Base-by-base conservation (phyloP, 2,888 invertebrate genomes). In the Nasonovia ribisnigri region DNA sequence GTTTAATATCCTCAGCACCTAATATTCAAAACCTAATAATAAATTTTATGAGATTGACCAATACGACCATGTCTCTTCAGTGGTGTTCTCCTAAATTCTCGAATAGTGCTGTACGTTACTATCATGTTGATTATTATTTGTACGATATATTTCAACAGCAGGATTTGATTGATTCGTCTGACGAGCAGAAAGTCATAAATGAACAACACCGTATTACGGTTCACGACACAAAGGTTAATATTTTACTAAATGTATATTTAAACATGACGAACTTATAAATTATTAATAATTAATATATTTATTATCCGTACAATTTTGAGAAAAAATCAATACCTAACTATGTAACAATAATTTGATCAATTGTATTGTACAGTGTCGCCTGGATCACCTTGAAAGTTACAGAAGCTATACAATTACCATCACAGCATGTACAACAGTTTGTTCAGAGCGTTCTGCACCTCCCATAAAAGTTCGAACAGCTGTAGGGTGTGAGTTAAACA, bases 21-120 rank as follows among this genome's bases (percentile, higher is more conserved):
- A 96, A 96, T 91, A 88, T 94, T 43, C 96, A 96, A 10, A 97
- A 97, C n/a, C 96, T 96, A 94, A 96, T 97, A 95, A 96, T 97
- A 16, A 95, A 95, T n/a, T 95, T 97, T 94, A 95, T 96, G 8
- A 96, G 97, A 94, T 96, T 97, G 5, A 97, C 97, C 46, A 97
- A 97, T 95, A 96, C 97, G 90, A 97, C 97, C 26, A 96, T 97
- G 94, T 95, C 96, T 16, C 96, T 98, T 90, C 95, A 95, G n/a
- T 98, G 98, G 98, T 96, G 96, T 95, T 96, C 97, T 77, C 98
- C 98, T 1, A 95, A 96, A 4, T 96, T 96, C 46, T 96, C 97
- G 36, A 98, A 98, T 96, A 98, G 98, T 0, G 96, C 97, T 43
- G 96, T 98, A 92, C 96, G 96, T 60, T 96, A 97, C 95, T 98